Conservation (phyloP, 2,113 vertebrate genomes). For the Macaca nemestrina region DNA sequence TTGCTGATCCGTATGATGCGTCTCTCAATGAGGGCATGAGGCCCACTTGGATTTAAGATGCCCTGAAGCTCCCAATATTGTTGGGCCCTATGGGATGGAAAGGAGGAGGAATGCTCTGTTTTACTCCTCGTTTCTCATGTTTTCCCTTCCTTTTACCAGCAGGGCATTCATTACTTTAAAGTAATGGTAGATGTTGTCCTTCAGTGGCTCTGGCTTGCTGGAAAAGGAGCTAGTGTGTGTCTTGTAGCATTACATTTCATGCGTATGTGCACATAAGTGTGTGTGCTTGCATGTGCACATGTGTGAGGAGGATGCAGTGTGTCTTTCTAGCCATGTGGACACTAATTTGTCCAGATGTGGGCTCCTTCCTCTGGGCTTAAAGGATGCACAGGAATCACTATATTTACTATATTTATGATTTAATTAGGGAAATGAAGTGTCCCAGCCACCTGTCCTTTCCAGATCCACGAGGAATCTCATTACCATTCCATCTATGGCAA, state of each 20-base stretch:
- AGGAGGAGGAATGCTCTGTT: not conserved
- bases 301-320: not conserved
- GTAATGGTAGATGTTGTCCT: no score
- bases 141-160: not conserved
- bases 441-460: not conserved
- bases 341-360: not conserved
- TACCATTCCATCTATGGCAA: not conserved
- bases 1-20: not conserved
- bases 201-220: not conserved
- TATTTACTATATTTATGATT: not conserved
- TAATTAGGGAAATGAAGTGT: conserved; percentile 23
- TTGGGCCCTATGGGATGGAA: not conserved
- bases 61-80: not conserved
- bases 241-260: not conserved
- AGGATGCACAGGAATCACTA: not conserved
- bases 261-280: not conserved
- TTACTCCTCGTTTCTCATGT: not conserved
- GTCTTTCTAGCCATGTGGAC: not conserved
- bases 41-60: not conserved
- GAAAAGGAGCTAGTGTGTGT: not conserved
- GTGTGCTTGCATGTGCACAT: rapidly evolving
- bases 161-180: not conserved
- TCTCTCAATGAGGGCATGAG: not conserved
- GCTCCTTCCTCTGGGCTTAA: not conserved
- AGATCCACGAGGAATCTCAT: not conserved